Conservation (phyloP, 1,140 invertebrate species). For the Sitobion miscanthi region DNA sequence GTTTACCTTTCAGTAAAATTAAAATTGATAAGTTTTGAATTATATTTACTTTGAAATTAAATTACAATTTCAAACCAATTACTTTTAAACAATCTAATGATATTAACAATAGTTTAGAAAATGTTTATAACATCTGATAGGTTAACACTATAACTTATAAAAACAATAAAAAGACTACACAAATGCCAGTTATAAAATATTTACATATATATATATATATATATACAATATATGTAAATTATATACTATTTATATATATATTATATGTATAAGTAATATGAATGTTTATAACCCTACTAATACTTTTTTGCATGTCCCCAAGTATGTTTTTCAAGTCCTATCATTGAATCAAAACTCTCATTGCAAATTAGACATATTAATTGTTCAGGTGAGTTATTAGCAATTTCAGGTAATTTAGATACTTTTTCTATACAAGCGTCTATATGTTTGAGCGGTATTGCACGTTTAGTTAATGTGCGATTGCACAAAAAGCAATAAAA, state of each 20-base stretch:
- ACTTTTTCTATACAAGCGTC: neutral
- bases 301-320: neutral
- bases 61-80: neutral
- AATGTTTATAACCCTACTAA: neutral
- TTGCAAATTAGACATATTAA: neutral
- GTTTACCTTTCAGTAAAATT: neutral
- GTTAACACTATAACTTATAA: neutral
- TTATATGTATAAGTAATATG: neutral
- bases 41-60: neutral
- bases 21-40: neutral
- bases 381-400: neutral
- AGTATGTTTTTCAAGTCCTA: neutral
- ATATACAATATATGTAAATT: neutral
- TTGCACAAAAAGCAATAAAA: constrained; percentile 28
- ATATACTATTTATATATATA: neutral
- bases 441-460: constrained; percentile 27
- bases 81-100: neutral
- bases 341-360: neutral
- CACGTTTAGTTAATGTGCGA: constrained; percentile 8
- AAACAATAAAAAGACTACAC: neutral
- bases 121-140: neutral
- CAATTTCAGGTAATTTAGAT: too few relatives aligned
- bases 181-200: neutral
- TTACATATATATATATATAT: neutral
- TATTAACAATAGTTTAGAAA: neutral